Evolutionary conservation across 2,888 invertebrate genomes (phyloP).

Genomic region (Troglohyphantes excavatus): DNA sequence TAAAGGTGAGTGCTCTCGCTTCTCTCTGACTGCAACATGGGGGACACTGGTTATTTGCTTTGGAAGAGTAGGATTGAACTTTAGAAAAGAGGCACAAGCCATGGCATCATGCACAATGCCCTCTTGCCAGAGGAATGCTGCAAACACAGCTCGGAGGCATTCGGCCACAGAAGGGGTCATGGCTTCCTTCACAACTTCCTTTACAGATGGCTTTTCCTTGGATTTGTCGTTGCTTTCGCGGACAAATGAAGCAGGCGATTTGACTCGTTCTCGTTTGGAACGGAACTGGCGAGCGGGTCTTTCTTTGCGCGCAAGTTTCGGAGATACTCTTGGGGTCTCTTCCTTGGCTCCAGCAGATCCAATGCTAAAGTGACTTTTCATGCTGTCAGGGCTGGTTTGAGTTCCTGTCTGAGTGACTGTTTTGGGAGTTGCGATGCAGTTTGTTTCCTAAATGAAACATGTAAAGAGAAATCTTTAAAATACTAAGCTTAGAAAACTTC

Average conservation of each 20-base stretch:
- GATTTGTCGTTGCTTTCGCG: conserved; percentile 80
- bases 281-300: conserved; percentile 83
- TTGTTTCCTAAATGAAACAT: conserved; percentile 81
- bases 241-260: conserved; percentile 82
- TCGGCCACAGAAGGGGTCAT: conserved; percentile 96
- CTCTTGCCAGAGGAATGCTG: conserved; percentile 98
- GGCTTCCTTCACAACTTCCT: conserved; percentile 88
- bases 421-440: conserved; percentile 82
- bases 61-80: conserved; percentile 91
- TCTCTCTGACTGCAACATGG: conserved; percentile 78
- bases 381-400: conserved; percentile 87
- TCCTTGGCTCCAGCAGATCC: conserved; percentile 85
- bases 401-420: conserved; percentile 87
- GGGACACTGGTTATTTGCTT: conserved; percentile 86
- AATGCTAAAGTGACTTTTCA: conserved; percentile 86
- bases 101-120: conserved; percentile 98
- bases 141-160: conserved; percentile 95
- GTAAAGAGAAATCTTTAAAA: not conserved
- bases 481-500: no score
- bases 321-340: conserved; percentile 84
- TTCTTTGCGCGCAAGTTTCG: conserved; percentile 85
- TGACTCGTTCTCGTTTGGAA: conserved; percentile 82
- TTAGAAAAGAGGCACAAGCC: conserved; percentile 97
- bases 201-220: conserved; percentile 82
- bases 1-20: conserved; percentile 81